These are phyloP conservation scores for Eulemur macaco DNA, from an alignment of 2,113 vertebrate genomes.

Conservation along the genomic window DNA sequence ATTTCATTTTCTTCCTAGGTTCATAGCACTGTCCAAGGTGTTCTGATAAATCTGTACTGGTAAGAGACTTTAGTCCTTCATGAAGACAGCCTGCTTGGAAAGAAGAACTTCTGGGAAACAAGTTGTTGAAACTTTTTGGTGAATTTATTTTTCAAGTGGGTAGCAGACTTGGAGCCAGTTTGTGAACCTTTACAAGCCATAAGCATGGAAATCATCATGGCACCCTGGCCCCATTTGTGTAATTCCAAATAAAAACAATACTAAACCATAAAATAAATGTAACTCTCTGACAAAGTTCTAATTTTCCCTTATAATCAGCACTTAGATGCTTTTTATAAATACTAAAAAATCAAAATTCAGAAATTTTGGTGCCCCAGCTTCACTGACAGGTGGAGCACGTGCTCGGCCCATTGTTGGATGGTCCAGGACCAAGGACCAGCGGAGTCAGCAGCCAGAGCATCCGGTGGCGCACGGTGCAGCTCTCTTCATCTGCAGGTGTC, in stretches of 20 bases:
- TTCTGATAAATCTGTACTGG: background rate
- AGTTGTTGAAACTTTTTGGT: background rate
- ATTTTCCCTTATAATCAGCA: background rate
- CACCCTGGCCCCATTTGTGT: background rate
- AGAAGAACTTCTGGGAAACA: background rate
- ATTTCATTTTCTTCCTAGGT: background rate
- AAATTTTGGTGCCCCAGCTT: background rate
- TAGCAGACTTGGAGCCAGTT: background rate
- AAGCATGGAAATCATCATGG: background rate
- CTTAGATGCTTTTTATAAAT: background rate
- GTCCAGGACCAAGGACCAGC: background rate
- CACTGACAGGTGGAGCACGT: background rate
- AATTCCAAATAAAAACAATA: background rate
- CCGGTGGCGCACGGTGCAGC: fast-evolving
- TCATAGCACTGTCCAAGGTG: background rate
- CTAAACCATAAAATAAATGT: background rate
- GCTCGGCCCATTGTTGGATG: background rate
- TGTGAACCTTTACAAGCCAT: background rate
- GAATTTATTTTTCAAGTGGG: background rate
- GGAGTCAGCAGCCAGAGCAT: background rate
- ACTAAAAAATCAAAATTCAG: background rate
- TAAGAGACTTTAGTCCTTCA: background rate
- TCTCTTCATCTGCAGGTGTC: background rate
- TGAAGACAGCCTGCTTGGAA: conserved; percentile 18
- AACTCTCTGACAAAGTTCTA: background rate